phyloP scores from a whole-genome alignment of 2,888 invertebrate species.

The Limnephilus marmoratus region DNA sequence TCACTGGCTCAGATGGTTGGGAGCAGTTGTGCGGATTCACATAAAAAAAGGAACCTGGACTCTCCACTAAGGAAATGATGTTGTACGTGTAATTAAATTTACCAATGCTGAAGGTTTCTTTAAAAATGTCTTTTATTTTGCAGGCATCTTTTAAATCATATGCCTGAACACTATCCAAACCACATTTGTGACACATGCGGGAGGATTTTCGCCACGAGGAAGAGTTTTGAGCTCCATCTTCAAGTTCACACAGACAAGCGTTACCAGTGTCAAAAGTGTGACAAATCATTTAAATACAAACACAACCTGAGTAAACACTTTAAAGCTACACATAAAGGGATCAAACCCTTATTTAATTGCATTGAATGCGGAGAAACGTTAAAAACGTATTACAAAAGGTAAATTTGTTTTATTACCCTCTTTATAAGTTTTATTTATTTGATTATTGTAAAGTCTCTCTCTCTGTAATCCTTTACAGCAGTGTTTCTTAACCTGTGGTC shows the following conservation, averaged over 20 bases:
- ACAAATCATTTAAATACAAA: slow-evolving; percentile 64
- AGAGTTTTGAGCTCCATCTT: slow-evolving; percentile 60
- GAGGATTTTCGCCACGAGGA: slow-evolving; percentile 63
- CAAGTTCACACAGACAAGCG: slow-evolving; percentile 60
- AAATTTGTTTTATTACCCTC: background rate
- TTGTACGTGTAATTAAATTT: no score
- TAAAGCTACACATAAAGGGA: slow-evolving; percentile 61
- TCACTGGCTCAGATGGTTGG: no score
- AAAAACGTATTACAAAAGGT: slow-evolving; percentile 63
- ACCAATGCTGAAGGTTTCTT: background rate
- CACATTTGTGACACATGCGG: slow-evolving; percentile 65
- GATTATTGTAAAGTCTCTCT: no score
- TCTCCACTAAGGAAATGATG: no score
- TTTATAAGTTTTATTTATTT: no score
- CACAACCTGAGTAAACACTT: slow-evolving; percentile 60
- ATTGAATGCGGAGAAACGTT: slow-evolving; percentile 58
- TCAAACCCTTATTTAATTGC: slow-evolving; percentile 63
- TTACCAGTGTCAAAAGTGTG: slow-evolving; percentile 59
- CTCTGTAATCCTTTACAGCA: no score
- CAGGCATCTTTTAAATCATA: slow-evolving; percentile 64
- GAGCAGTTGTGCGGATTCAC: no score
- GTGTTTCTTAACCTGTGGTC: no score
- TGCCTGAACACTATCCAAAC: slow-evolving; percentile 65
- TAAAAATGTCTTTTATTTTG: background rate
- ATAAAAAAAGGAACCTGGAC: no score